Percentiles rank a stretch among this genome's conserved stretches.
phyloP scores from a whole-genome alignment of 2,888 invertebrate genomes.

The Auanema sp. region DNA sequence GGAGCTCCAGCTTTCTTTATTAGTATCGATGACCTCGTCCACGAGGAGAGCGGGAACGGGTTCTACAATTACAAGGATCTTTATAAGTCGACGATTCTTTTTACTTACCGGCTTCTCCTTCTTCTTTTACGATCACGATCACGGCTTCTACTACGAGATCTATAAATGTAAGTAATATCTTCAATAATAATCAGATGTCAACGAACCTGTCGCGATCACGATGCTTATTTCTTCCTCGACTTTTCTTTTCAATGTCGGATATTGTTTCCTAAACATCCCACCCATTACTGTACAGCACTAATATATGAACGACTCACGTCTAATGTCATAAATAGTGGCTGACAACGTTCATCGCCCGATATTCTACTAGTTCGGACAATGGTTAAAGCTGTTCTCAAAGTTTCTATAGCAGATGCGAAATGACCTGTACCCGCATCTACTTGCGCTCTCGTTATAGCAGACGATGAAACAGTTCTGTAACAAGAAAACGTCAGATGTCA shows the following conservation, averaged over 20 bases:
- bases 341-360: conserved; percentile 93
- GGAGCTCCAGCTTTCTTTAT: background rate
- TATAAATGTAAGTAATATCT: conserved; percentile 15
- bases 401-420: conserved; percentile 96
- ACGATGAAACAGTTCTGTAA: conserved; percentile 81
- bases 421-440: conserved; percentile 71
- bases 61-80: conserved; percentile 15
- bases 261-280: conserved; percentile 80
- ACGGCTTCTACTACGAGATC: conserved; percentile 40
- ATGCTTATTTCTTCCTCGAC: conserved; percentile 7
- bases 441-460: conserved; percentile 93
- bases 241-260: conserved; percentile 91
- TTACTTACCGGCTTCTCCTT: conserved; percentile 28
- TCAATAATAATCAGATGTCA: background rate
- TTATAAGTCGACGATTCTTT: background rate
- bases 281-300: conserved; percentile 8
- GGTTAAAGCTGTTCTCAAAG: conserved; percentile 95
- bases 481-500: background rate
- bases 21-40: conserved; percentile 21
- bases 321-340: conserved; percentile 84
- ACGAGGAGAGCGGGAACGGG: conserved; percentile 31
- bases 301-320: background rate
- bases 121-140: conserved; percentile 44
- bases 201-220: conserved; percentile 13
- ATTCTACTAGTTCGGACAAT: conserved; percentile 96